These are phyloP conservation scores for Phaonia tiefii DNA, from an alignment of 2,888 invertebrate species.

Conservation along the genomic window DNA sequence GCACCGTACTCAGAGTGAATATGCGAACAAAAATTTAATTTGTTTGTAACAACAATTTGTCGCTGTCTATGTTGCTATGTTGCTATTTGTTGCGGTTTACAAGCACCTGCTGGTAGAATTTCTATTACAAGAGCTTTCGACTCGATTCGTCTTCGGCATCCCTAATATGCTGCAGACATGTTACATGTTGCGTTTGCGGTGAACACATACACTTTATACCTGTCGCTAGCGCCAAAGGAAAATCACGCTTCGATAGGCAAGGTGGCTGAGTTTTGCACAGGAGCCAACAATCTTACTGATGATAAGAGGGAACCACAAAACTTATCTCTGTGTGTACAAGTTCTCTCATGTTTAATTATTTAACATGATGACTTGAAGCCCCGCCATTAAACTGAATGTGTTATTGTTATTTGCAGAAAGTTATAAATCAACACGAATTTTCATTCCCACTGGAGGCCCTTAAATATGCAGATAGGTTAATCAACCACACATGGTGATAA, in stretches of 20 bases:
- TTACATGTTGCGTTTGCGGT: conserved; percentile 59
- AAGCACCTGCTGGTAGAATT: conserved; percentile 60
- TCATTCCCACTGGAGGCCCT: conserved; percentile 1
- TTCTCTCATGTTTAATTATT: conserved; percentile 53
- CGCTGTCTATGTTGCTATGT: conserved; percentile 57
- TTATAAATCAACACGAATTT: conserved; percentile 41
- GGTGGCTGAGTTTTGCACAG: neutral
- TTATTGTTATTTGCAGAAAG: conserved; percentile 22
- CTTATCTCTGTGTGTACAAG: conserved; percentile 20
- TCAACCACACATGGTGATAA: neutral
- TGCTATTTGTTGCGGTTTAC: conserved; percentile 53
- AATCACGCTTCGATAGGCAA: neutral
- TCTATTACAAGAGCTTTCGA: conserved; percentile 28
- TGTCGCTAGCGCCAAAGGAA: neutral
- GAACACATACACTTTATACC: conserved; percentile 44
- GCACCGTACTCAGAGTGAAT: neutral
- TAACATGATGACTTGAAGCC: conserved; percentile 46
- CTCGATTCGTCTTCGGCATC: neutral
- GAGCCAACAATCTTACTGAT: neutral
- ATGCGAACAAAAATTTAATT: conserved; percentile 53
- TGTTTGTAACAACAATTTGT: conserved; percentile 65
- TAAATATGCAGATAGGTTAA: neutral
- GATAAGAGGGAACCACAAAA: conserved; percentile 28
- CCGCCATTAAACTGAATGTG: neutral
- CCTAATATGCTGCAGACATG: conserved; percentile 15